Evolutionary conservation across 2,888 invertebrate species (phyloP).

Genomic region (Andrena camellia): DNA sequence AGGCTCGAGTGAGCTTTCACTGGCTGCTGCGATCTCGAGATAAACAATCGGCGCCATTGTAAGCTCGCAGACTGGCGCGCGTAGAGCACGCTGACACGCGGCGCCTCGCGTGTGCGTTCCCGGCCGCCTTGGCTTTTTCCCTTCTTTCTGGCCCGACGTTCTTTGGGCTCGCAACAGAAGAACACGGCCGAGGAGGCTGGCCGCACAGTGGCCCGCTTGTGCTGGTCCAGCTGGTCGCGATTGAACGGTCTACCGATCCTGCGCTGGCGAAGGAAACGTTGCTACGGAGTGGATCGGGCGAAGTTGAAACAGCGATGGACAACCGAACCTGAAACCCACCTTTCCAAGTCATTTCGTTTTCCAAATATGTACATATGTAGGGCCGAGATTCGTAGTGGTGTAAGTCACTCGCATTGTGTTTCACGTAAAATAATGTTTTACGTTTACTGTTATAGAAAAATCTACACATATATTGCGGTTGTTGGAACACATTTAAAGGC

Average conservation of each 20-base stretch:
- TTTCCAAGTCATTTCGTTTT: no score
- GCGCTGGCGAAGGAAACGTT: conserved; percentile 25
- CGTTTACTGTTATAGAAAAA: no score
- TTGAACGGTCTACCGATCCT: conserved; percentile 64
- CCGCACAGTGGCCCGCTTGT: conserved; percentile 65
- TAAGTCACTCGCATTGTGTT: no score
- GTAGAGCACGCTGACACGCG: conserved; percentile 39
- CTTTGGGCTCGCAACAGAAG: conserved; percentile 43
- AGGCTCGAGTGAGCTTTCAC: conserved; percentile 66
- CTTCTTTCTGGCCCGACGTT: conserved; percentile 47
- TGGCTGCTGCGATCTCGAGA: conserved; percentile 68
- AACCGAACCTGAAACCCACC: no score
- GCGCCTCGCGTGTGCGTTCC: conserved; percentile 20
- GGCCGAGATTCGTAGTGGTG: no score
- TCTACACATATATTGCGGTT: no score
- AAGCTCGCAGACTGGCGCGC: conserved; percentile 24
- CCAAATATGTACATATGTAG: no score
- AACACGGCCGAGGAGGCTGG: conserved; percentile 12
- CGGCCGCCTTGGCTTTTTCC: conserved; percentile 63
- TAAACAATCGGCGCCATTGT: conserved; percentile 76
- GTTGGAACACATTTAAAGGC: no score
- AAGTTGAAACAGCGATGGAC: neutral
- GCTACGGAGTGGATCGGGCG: neutral
- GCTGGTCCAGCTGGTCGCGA: conserved; percentile 70
- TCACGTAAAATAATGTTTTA: no score